Evolutionary conservation across 2,888 invertebrate species (phyloP).

Genomic region (Lasioglossum malachurum): DNA sequence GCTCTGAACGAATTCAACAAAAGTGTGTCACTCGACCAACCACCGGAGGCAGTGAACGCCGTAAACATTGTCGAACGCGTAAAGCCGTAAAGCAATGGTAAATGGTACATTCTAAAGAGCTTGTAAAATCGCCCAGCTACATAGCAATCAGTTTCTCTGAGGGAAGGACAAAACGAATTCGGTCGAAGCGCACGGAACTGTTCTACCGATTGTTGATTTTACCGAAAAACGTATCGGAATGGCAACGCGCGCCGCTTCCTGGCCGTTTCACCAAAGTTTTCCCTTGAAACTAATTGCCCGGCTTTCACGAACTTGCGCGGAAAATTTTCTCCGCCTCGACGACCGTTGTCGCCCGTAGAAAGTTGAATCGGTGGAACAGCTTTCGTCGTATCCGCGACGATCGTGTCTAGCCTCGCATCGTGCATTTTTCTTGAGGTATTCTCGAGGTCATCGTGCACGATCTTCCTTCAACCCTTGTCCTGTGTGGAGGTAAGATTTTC

Average conservation of each 20-base stretch:
- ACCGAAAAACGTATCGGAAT: background rate
- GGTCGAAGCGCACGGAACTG: too few species aligned
- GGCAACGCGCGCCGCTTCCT: background rate
- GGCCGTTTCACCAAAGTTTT: slow-evolving; percentile 4
- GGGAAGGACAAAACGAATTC: background rate
- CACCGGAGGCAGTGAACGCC: background rate
- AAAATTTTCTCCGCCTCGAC: slow-evolving; percentile 33
- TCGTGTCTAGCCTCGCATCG: background rate
- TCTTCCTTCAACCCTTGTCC: background rate
- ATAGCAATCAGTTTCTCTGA: background rate
- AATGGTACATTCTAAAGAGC: background rate
- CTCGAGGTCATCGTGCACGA: background rate
- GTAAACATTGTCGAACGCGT: background rate
- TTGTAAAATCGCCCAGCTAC: background rate
- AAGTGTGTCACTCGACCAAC: slow-evolving; percentile 5
- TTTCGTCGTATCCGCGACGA: slow-evolving; percentile 9
- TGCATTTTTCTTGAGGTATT: background rate
- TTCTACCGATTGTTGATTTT: background rate
- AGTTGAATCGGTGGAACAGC: slow-evolving; percentile 37
- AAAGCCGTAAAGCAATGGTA: background rate
- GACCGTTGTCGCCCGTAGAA: slow-evolving; percentile 18
- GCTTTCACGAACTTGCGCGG: slow-evolving; percentile 47
- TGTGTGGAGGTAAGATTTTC: background rate
- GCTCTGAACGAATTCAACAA: background rate
- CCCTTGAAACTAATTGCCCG: slow-evolving; percentile 38